phyloP scores from a whole-genome alignment of 1,140 invertebrate species.

The Colletes gigas region DNA sequence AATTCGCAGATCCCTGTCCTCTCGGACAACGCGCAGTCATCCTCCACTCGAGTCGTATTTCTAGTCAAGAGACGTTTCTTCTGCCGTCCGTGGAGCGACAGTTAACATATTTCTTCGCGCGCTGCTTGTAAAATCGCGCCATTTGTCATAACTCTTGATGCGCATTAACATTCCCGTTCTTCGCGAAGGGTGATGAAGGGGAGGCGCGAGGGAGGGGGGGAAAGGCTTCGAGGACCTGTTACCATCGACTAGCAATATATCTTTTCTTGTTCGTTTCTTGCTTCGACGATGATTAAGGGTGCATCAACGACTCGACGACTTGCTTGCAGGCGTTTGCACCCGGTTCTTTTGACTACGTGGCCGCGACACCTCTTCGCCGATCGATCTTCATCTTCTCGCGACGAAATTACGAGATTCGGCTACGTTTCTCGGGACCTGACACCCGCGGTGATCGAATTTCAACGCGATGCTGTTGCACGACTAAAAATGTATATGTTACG shows the following conservation, averaged over 20 bases:
- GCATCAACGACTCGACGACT: constrained; percentile 7
- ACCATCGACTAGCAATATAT: constrained; percentile 29
- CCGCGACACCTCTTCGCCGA: too few species aligned
- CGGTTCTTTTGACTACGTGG: too few species aligned
- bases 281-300: constrained; percentile 60
- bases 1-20: background rate
- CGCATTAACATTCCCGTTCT: constrained; percentile 33
- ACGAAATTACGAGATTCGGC: too few species aligned
- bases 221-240: constrained; percentile 5
- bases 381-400: too few species aligned
- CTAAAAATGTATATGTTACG: too few species aligned
- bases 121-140: constrained; percentile 14
- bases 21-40: background rate
- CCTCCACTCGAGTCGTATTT: background rate
- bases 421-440: too few species aligned
- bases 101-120: constrained; percentile 32
- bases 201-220: background rate
- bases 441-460: too few species aligned
- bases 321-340: too few species aligned
- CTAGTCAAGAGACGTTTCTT: constrained; percentile 18
- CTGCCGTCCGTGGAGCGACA: constrained; percentile 6
- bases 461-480: too few species aligned
- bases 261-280: constrained; percentile 28
- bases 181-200: background rate
- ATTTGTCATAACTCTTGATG: constrained; percentile 43